These are phyloP conservation scores for Etheostoma spectabile DNA, from an alignment of 2,113 vertebrate species.

Conservation along the genomic window DNA sequence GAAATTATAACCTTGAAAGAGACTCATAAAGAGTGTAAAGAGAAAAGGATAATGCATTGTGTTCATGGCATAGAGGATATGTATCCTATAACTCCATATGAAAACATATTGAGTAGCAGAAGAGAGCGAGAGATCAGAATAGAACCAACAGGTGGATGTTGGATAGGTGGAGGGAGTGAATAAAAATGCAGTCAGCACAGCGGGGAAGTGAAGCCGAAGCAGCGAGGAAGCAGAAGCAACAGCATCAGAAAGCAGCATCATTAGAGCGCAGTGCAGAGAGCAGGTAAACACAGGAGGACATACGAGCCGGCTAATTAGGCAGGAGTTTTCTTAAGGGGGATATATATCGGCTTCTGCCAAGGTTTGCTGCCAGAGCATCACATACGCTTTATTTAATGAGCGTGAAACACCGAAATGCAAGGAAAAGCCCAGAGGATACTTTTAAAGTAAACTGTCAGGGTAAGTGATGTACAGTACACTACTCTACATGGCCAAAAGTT, in stretches of 20 bases:
- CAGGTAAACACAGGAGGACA: neutral
- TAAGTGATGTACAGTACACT: neutral
- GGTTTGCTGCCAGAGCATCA: neutral
- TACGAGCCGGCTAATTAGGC: neutral
- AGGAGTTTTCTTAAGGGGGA: neutral
- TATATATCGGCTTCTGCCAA: neutral
- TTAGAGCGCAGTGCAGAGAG: neutral
- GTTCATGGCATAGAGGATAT: neutral
- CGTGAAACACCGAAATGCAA: neutral
- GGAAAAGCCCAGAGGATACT: neutral
- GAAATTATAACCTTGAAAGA: neutral
- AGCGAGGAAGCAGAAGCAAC: neutral
- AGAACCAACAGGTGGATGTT: neutral
- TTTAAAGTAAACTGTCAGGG: neutral
- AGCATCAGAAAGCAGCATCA: neutral
- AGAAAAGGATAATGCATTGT: neutral
- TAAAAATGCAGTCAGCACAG: neutral
- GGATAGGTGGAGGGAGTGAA: neutral
- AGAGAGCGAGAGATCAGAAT: neutral
- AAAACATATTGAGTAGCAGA: slow-evolving; percentile 1
- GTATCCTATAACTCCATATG: neutral
- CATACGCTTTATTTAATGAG: neutral
- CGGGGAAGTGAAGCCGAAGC: neutral
- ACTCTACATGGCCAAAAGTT: neutral
- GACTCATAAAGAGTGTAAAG: neutral